Evolutionary conservation across 1,140 invertebrate species (phyloP).

Genomic region (Myzus persicae): DNA sequence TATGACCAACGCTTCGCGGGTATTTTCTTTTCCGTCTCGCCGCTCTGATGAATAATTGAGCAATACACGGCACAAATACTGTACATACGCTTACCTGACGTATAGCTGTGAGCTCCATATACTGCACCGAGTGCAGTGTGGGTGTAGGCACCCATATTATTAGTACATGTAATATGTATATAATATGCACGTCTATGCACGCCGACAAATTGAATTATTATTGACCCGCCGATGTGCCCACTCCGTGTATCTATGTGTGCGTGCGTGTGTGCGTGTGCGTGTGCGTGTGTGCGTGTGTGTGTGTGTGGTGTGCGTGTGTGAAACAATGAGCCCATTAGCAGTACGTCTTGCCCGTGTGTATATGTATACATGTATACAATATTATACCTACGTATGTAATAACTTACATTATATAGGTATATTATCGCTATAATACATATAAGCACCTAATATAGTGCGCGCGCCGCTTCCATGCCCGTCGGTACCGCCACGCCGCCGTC

Average conservation of each 20-base stretch:
- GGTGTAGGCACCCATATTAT: background rate
- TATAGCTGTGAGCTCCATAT: background rate
- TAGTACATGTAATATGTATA: background rate
- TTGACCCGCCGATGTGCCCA: background rate
- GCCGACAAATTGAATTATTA: constrained; percentile 50
- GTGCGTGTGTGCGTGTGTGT: too few relatives aligned
- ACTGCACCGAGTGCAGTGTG: background rate
- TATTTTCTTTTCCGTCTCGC: background rate
- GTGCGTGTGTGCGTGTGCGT: background rate
- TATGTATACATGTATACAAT: background rate
- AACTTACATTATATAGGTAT: constrained; percentile 9
- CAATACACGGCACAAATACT: background rate
- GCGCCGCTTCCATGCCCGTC: constrained; percentile 28
- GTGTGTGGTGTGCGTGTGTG: background rate
- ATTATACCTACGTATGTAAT: background rate
- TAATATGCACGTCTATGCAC: background rate
- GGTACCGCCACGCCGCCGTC: background rate
- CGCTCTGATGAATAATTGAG: constrained; percentile 45
- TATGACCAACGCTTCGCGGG: background rate
- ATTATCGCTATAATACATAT: background rate
- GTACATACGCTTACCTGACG: background rate
- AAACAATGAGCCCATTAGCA: constrained; percentile 54
- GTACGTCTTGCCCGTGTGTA: background rate
- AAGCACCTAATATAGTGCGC: background rate
- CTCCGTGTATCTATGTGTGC: too few relatives aligned